Conservation (phyloP, 2,113 vertebrate species). For the Brienomyrus longianalis region DNA sequence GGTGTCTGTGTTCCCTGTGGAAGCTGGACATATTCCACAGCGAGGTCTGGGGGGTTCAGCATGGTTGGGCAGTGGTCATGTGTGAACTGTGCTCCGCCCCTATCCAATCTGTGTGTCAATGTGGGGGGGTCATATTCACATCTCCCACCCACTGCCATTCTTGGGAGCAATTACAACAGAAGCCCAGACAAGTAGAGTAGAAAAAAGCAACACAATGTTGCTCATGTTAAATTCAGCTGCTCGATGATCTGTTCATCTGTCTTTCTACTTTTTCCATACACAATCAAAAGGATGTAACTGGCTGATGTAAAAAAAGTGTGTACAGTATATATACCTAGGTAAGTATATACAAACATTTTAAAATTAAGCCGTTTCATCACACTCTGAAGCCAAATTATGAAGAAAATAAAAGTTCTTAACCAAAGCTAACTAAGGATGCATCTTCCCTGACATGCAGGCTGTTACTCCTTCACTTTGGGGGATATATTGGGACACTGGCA, state of each 20-base stretch:
- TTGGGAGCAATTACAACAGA: not conserved
- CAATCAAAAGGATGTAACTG: not conserved
- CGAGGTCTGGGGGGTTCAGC: slow-evolving; percentile 18
- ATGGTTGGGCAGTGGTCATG: slow-evolving; percentile 19
- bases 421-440: not conserved
- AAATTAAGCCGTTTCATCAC: not conserved
- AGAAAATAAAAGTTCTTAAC: not conserved
- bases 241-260: not conserved
- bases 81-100: slow-evolving; percentile 14
- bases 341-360: not conserved
- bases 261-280: not conserved
- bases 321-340: not conserved
- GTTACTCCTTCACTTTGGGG: not conserved
- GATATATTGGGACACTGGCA: not conserved
- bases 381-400: not conserved
- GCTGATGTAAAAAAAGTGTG: not conserved
- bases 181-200: not conserved
- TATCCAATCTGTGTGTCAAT: slow-evolving; percentile 12
- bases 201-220: not conserved
- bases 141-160: not conserved
- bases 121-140: not conserved
- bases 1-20: not conserved
- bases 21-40: not conserved
- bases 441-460: not conserved
- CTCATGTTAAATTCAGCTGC: not conserved